A percentile compares a stretch with the other conserved stretches of the same genome.
Evolutionary conservation across 2,797 vertebrate species (phyloP).

Genomic region (Odontamblyopus lacepedii): DNA sequence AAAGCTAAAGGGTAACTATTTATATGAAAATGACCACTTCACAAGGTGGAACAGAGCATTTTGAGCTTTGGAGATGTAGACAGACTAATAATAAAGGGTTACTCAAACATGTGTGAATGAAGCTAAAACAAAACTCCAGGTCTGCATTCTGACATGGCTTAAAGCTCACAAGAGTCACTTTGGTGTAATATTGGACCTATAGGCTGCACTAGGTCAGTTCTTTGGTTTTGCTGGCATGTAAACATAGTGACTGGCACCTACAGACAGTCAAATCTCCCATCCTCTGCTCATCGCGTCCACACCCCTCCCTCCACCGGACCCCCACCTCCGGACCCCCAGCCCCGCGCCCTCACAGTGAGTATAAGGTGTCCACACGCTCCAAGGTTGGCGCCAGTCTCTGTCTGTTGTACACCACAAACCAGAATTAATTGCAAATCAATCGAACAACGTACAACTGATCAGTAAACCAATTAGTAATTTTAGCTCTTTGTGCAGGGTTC

Average conservation of each 20-base stretch:
- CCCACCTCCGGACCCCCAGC: neutral
- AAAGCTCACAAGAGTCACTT: too few relatives aligned
- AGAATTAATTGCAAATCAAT: conserved; percentile 99
- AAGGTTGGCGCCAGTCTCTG: conserved; percentile 96
- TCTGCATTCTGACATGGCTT: too few relatives aligned
- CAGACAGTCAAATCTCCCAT: conserved; percentile 64
- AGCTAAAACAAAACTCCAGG: too few relatives aligned
- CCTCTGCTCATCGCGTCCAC: conserved; percentile 43
- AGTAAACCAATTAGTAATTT: conserved; percentile 99
- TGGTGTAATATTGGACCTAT: too few relatives aligned
- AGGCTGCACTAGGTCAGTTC: too few relatives aligned
- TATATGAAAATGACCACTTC: too few relatives aligned
- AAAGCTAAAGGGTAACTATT: too few relatives aligned
- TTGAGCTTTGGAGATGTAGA: too few relatives aligned
- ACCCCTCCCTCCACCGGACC: neutral
- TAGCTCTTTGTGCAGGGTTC: conserved; percentile 90
- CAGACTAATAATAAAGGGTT: too few relatives aligned
- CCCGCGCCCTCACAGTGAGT: conserved; percentile 81
- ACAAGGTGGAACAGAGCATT: too few relatives aligned
- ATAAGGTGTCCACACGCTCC: conserved; percentile 90
- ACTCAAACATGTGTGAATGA: too few relatives aligned
- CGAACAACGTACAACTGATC: conserved; percentile 99
- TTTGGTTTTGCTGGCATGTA: too few relatives aligned
- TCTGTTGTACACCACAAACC: conserved; percentile 91
- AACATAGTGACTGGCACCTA: conserved; percentile 25